These are phyloP conservation scores for Maccullochella peelii DNA, from an alignment of 2,113 vertebrate genomes.

Conservation along the genomic window DNA sequence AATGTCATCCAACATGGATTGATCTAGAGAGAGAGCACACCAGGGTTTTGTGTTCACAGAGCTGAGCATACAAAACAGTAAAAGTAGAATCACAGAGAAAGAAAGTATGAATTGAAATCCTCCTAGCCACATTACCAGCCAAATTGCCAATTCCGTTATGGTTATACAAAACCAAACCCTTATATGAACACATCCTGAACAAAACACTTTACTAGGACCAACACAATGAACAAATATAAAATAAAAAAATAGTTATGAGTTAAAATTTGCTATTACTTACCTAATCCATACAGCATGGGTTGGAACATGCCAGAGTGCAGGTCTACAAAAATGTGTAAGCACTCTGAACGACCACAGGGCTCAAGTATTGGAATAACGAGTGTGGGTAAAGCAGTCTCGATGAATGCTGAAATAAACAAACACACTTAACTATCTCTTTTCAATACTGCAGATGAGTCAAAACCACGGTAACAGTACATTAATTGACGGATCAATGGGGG, in stretches of 20 bases:
- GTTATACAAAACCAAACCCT: neutral
- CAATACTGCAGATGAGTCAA: slow-evolving; percentile 1
- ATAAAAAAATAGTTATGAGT: neutral
- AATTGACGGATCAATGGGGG: neutral
- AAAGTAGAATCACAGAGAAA: neutral
- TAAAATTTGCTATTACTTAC: slow-evolving; percentile 80
- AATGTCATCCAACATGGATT: slow-evolving; percentile 93
- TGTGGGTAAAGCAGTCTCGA: slow-evolving; percentile 95
- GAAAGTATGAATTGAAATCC: neutral
- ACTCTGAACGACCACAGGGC: slow-evolving; percentile 96
- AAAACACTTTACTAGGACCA: neutral
- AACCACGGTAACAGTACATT: neutral
- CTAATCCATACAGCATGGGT: slow-evolving; percentile 96
- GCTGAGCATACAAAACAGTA: neutral
- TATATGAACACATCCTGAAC: neutral
- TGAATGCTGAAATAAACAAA: slow-evolving; percentile 87
- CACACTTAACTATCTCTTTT: neutral
- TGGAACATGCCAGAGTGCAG: slow-evolving; percentile 99
- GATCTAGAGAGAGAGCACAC: slow-evolving; percentile 84
- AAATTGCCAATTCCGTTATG: neutral
- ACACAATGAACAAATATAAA: neutral
- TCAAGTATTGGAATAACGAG: slow-evolving; percentile 96
- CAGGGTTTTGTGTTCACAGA: slow-evolving; percentile 22
- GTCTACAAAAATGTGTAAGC: slow-evolving; percentile 98
- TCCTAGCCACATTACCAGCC: neutral